Evolutionary conservation across 2,797 vertebrate species (phyloP).

Genomic region (Platalea minor): DNA sequence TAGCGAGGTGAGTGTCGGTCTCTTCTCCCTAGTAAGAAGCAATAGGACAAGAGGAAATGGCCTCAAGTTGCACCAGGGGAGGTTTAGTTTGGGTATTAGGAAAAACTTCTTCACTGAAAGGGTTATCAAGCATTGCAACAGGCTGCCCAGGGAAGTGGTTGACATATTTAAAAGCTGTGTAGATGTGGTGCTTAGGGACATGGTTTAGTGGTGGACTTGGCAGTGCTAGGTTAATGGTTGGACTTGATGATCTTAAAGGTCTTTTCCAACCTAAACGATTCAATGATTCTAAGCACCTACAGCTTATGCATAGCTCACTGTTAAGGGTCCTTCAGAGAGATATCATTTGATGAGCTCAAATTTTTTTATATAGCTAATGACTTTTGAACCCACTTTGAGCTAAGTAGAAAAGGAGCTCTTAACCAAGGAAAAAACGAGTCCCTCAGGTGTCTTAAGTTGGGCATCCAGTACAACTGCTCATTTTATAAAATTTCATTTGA

Average conservation of each 20-base stretch:
- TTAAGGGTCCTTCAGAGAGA: background rate
- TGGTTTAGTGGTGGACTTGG: background rate
- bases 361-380: background rate
- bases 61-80: background rate
- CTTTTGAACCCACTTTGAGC: background rate
- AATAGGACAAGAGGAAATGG: background rate
- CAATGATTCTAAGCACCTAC: background rate
- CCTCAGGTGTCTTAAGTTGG: background rate
- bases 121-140: background rate
- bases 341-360: background rate
- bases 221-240: background rate
- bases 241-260: background rate
- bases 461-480: background rate
- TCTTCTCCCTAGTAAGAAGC: background rate
- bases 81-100: background rate
- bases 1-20: background rate
- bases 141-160: background rate
- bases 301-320: rapidly evolving
- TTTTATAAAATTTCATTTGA: background rate
- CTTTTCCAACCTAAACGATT: background rate
- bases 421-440: background rate
- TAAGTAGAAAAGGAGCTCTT: background rate
- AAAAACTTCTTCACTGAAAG: background rate
- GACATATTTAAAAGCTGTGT: background rate
- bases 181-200: background rate